Percentiles rank a stretch among this genome's conserved stretches.
Conservation (phyloP, 2,797 vertebrate genomes). For the Periparus ater region DNA sequence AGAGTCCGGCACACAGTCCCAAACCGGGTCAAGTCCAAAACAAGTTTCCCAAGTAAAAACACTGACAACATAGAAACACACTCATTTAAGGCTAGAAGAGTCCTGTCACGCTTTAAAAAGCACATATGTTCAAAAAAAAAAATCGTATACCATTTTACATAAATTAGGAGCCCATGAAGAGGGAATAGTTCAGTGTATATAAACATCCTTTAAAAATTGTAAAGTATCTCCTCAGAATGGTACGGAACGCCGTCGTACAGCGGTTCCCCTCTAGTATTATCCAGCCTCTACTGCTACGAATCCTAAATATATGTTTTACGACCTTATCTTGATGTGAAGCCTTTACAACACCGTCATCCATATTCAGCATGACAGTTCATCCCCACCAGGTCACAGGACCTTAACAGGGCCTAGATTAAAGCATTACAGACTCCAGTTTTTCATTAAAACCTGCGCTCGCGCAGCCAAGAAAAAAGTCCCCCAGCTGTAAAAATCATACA, state of each 20-base stretch:
- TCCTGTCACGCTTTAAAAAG: background rate
- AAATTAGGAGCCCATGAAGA: background rate
- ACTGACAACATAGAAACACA: background rate
- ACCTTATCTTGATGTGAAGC: background rate
- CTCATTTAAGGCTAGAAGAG: background rate
- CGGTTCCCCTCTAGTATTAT: background rate
- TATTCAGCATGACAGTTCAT: background rate
- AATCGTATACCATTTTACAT: accelerated
- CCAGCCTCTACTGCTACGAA: background rate
- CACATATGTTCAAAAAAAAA: accelerated
- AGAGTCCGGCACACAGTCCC: background rate
- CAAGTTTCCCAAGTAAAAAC: background rate
- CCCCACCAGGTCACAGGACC: background rate
- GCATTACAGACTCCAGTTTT: background rate
- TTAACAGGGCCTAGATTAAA: background rate
- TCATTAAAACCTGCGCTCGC: background rate
- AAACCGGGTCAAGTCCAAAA: background rate
- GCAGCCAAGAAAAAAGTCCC: background rate
- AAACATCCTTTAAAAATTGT: accelerated
- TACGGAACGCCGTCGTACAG: background rate
- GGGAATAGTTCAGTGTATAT: accelerated
- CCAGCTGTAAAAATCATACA: accelerated
- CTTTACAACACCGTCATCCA: background rate
- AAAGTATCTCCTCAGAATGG: background rate
- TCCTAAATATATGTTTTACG: background rate